Conservation (phyloP, 2,797 vertebrate genomes). For the Tarsius wallacei region DNA sequence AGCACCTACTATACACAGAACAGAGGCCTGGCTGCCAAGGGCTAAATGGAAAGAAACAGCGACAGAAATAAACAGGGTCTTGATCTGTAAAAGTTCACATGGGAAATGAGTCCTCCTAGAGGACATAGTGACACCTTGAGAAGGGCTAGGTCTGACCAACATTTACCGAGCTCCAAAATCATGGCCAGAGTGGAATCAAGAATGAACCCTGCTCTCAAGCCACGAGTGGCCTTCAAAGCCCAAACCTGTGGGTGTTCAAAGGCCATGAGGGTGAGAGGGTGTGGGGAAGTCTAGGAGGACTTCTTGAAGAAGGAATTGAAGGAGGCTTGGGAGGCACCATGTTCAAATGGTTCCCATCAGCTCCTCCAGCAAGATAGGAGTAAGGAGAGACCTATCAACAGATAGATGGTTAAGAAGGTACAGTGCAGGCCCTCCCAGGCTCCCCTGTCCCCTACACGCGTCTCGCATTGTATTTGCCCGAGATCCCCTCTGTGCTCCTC, state of each 20-base stretch:
- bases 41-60: background rate
- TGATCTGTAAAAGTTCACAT: background rate
- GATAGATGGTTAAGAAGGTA: background rate
- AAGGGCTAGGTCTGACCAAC: background rate
- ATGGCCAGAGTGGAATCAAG: background rate
- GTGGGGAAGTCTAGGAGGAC: background rate
- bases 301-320: background rate
- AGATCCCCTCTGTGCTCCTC: background rate
- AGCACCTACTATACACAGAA: background rate
- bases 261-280: background rate
- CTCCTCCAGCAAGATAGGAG: background rate
- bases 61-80: background rate
- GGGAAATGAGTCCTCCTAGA: background rate
- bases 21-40: background rate
- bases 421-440: background rate
- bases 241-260: background rate
- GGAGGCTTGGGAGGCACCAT: background rate
- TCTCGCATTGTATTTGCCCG: rapidly evolving
- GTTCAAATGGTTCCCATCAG: background rate
- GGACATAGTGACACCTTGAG: background rate
- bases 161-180: background rate
- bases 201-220: background rate
- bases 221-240: background rate
- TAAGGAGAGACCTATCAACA: background rate
- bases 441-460: rapidly evolving